Evolutionary conservation across 2,888 invertebrate species (phyloP), one percentile per base, ranked within the genome.

Genomic region (Diarsia brunnea): DNA sequence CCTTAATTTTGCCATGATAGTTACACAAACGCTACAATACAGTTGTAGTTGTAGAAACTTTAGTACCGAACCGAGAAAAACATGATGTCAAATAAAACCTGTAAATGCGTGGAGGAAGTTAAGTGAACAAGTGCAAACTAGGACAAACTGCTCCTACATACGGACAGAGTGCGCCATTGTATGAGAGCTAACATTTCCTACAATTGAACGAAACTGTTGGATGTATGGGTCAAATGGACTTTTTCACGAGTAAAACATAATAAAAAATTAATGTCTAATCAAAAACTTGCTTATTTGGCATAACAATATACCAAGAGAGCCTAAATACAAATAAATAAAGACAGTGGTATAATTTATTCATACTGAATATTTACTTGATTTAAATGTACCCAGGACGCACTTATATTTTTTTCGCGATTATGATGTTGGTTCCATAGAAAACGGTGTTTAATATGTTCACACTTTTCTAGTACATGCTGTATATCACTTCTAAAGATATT

Each of bases 11-110:
- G 12, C 14, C 38, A n/a, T 45, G 10, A 38, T 14, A 24, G n/a
- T 63, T 27, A 16, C 27, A 11, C n/a, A 53, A 55, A 11, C 7
- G 14, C 49, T 12, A 66, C 51, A 65, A 66, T 47, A 24, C 16
- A 14, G 53, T 38, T 27, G 61, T 38, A 51, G 27, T 61, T 58
- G 19, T 10, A 55, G 7, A 38, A 68, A 58, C 31, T 64, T 12
- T 19, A 66, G 24, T 24, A 38, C 49, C 47, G 24, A 61, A 63
- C 58, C 1, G 31, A 73, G 53, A 69, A 75, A 71, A 31, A 51
- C 47, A 65, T n/a, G 21, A 60, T 60, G 71, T 78, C 71, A 58
- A 78, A 81, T 73, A 77, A 84, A 84, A 69, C 63, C 61, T 45
- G 69, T 67, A 67, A 75, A 73, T 68, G 64, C n/a, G 53, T 49